phyloP scores from a whole-genome alignment of 1,140 invertebrate species.

The Acromyrmex charruanus region DNA sequence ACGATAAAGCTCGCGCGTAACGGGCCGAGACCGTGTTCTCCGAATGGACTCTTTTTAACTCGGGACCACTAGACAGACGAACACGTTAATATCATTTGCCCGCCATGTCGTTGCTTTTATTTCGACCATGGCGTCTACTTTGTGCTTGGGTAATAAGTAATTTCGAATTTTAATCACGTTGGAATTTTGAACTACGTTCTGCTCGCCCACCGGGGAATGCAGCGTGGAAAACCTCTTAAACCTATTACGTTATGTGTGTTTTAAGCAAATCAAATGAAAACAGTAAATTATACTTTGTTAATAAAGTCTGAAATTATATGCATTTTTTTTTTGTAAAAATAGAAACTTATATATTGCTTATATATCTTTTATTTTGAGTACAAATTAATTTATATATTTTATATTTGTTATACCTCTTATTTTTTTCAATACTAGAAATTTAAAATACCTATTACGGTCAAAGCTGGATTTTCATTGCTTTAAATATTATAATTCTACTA shows the following conservation, averaged over 20 bases:
- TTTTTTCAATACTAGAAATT: no score
- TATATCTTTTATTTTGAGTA: background rate
- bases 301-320: background rate
- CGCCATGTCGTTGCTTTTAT: conserved; percentile 33
- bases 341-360: background rate
- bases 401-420: background rate
- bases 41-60: conserved; percentile 64
- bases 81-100: conserved; percentile 68
- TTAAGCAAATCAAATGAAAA: background rate
- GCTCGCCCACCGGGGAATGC: background rate
- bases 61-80: conserved; percentile 68
- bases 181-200: background rate
- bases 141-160: conserved; percentile 25
- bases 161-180: conserved; percentile 46
- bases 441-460: no score
- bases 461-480: no score
- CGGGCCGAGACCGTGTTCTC: conserved; percentile 79
- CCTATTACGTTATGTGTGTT: background rate
- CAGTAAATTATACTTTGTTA: background rate
- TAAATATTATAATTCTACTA: no score
- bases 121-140: conserved; percentile 21
- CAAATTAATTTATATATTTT: background rate
- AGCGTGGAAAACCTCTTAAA: background rate
- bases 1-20: conserved; percentile 83
- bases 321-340: background rate